Evolutionary conservation across 2,113 vertebrate genomes (phyloP).

Genomic region (Sorex araneus): DNA sequence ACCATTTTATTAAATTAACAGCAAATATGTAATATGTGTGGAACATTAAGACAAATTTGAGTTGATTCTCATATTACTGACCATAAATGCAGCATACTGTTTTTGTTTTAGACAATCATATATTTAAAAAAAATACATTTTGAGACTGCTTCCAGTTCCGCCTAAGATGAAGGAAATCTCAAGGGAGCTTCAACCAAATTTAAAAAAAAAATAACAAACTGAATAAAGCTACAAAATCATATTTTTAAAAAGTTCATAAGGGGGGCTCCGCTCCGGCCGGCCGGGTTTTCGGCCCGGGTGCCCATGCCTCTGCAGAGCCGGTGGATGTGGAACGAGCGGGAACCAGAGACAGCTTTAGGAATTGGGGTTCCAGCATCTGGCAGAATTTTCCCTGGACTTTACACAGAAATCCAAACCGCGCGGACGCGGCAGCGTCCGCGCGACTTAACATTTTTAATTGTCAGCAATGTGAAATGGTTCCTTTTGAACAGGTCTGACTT

Average conservation of each 20-base stretch:
- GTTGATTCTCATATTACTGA: slow-evolving; percentile 15
- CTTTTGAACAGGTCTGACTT: no score
- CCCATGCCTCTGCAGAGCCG: no score
- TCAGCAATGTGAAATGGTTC: no score
- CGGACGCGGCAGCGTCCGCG: no score
- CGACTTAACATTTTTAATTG: no score
- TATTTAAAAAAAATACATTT: neutral
- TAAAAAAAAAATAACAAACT: slow-evolving; percentile 37
- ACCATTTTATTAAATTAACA: slow-evolving; percentile 16
- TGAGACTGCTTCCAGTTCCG: neutral
- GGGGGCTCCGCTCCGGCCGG: no score
- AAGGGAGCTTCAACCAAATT: neutral
- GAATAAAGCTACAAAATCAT: neutral
- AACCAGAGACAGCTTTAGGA: no score
- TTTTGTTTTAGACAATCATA: neutral
- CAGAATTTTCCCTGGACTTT: no score
- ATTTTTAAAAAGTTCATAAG: neutral
- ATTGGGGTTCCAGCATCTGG: no score
- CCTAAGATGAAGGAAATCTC: neutral
- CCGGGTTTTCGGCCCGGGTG: no score
- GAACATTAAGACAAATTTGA: slow-evolving; percentile 17
- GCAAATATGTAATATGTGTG: neutral
- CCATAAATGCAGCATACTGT: neutral
- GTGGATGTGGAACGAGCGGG: no score
- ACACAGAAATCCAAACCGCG: no score